Evolutionary conservation across 2,888 invertebrate species (phyloP).

Genomic region (Lasioglossum marginatum): DNA sequence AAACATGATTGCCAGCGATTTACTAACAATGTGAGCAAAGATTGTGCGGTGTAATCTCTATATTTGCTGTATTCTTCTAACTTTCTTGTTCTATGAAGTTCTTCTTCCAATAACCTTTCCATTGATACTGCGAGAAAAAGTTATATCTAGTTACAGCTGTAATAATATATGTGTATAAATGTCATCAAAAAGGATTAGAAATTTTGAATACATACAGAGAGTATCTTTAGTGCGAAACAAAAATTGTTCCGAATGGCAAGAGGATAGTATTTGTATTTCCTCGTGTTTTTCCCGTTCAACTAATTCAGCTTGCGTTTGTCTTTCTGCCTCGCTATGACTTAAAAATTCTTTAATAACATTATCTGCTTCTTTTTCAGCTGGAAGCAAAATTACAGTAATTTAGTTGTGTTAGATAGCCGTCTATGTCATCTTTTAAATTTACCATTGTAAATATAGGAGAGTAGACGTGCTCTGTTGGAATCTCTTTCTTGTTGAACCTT

Average conservation of each 20-base stretch:
- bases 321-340: constrained; percentile 87
- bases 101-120: constrained; percentile 89
- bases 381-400: constrained; percentile 26
- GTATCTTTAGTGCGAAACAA: constrained; percentile 89
- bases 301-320: constrained; percentile 86
- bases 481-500: constrained; percentile 90
- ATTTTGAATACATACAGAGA: constrained; percentile 82
- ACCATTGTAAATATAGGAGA: constrained; percentile 80
- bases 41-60: constrained; percentile 86
- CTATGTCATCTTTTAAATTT: constrained; percentile 25
- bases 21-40: constrained; percentile 88
- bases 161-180: neutral
- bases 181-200: neutral
- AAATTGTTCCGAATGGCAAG: constrained; percentile 85
- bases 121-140: constrained; percentile 86
- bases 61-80: constrained; percentile 88
- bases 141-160: neutral
- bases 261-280: constrained; percentile 88
- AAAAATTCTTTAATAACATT: constrained; percentile 89
- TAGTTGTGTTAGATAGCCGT: constrained; percentile 8
- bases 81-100: constrained; percentile 87
- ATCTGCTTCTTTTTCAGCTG: constrained; percentile 89
- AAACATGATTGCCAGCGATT: constrained; percentile 24
- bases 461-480: constrained; percentile 78
- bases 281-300: constrained; percentile 89